Conservation (phyloP, 2,113 vertebrate genomes). For the Meriones unguiculatus region DNA sequence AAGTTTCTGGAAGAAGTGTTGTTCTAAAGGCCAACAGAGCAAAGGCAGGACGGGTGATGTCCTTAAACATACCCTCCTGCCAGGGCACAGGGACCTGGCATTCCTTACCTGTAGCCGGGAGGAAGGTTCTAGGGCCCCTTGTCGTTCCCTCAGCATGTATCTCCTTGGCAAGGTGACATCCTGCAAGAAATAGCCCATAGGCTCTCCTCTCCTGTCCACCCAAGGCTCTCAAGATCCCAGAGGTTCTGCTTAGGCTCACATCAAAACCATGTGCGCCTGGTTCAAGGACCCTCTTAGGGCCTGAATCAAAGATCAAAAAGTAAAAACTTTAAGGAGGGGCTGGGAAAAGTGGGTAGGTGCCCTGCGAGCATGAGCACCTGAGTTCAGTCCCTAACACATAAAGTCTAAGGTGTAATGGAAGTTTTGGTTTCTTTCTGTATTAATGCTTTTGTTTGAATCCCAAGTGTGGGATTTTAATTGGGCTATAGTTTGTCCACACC, state of each 20-base stretch:
- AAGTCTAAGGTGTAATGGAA: too few species aligned
- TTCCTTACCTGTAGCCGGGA: constrained; percentile 51
- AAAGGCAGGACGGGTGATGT: too few species aligned
- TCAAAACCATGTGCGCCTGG: background rate
- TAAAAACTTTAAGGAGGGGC: background rate
- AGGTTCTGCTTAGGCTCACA: background rate
- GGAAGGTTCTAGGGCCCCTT: background rate
- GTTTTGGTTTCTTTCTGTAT: too few species aligned
- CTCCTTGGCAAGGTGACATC: accelerated
- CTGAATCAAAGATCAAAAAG: background rate
- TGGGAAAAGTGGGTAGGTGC: background rate
- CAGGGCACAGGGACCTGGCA: background rate
- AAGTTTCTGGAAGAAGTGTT: background rate
- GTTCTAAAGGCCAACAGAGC: background rate
- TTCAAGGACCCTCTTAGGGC: background rate
- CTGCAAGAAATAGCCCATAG: constrained; percentile 42
- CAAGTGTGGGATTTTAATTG: too few species aligned
- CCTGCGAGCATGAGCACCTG: background rate
- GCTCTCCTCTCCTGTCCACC: background rate
- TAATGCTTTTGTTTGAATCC: too few species aligned
- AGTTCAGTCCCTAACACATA: background rate
- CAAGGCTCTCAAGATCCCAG: background rate
- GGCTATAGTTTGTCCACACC: too few species aligned
- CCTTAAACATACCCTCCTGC: background rate
- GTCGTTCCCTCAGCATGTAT: constrained; percentile 80